phyloP scores from a whole-genome alignment of 2,113 vertebrate species.

The Leptocoma aspasia region DNA sequence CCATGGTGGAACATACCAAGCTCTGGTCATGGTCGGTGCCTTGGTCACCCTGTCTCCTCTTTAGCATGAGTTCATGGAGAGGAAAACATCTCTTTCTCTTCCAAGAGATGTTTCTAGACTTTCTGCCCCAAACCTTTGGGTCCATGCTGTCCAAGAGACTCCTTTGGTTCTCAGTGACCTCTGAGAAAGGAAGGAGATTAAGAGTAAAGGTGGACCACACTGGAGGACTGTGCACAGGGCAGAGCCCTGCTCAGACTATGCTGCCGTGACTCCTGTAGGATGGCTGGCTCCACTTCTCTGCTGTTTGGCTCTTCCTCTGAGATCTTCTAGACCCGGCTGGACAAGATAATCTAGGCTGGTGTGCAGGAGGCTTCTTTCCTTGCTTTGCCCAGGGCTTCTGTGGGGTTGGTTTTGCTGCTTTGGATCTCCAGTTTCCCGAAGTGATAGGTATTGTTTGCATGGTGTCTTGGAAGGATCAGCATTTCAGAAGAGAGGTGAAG shows the following conservation, averaged over 20 bases:
- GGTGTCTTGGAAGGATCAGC: neutral
- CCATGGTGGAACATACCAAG: neutral
- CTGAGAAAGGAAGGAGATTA: neutral
- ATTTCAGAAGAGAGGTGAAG: neutral
- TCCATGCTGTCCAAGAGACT: neutral
- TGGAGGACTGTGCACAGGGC: fast-evolving
- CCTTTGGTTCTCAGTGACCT: neutral
- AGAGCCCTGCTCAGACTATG: neutral
- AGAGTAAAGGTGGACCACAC: neutral
- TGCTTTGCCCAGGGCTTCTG: neutral
- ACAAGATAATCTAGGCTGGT: neutral
- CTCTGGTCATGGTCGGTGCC: fast-evolving
- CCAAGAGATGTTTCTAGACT: neutral
- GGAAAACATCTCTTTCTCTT: neutral
- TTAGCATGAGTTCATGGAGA: neutral
- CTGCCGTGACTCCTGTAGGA: neutral
- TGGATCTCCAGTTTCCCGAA: neutral
- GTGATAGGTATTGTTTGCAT: neutral
- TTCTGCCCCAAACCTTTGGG: neutral
- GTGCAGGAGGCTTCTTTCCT: neutral
- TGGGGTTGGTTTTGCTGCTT: neutral
- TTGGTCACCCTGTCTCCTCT: neutral
- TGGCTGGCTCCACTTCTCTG: neutral
- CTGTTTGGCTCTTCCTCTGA: neutral
- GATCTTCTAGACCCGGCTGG: neutral